Evolutionary conservation across 2,113 vertebrate species (phyloP).

Genomic region (Hemiprocne comata): DNA sequence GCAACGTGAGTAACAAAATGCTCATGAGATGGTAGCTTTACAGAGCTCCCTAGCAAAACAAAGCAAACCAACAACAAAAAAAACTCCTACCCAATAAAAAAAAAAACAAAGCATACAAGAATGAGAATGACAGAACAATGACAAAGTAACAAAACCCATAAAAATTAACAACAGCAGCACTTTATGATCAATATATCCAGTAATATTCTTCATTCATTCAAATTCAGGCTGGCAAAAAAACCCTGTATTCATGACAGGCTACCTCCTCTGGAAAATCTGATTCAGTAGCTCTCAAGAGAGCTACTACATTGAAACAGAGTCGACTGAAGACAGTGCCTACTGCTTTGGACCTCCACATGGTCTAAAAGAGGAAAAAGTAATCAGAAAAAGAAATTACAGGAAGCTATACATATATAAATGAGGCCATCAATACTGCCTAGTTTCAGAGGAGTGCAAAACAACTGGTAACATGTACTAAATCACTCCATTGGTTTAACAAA

Average conservation of each 20-base stretch:
- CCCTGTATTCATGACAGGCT: neutral
- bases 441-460: neutral
- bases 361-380: neutral
- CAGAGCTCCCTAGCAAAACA: neutral
- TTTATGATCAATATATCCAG: neutral
- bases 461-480: neutral
- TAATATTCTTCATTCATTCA: neutral
- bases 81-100: neutral
- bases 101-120: neutral
- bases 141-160: neutral
- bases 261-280: neutral
- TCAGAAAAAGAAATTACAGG: accelerated
- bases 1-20: conserved; percentile 70
- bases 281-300: neutral
- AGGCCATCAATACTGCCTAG: neutral
- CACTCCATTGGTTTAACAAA: neutral
- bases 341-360: neutral
- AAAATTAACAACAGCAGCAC: neutral
- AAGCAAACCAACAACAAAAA: neutral
- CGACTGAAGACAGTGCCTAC: neutral
- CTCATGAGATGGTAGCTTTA: neutral
- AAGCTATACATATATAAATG: neutral
- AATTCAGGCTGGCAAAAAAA: neutral
- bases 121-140: neutral
- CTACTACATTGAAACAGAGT: neutral